Evolutionary conservation across 37 sponge, comb jelly and placozoan genomes (phyloP), one percentile per base, ranked within the genome.

Genomic region (Halichondria panicea): DNA sequence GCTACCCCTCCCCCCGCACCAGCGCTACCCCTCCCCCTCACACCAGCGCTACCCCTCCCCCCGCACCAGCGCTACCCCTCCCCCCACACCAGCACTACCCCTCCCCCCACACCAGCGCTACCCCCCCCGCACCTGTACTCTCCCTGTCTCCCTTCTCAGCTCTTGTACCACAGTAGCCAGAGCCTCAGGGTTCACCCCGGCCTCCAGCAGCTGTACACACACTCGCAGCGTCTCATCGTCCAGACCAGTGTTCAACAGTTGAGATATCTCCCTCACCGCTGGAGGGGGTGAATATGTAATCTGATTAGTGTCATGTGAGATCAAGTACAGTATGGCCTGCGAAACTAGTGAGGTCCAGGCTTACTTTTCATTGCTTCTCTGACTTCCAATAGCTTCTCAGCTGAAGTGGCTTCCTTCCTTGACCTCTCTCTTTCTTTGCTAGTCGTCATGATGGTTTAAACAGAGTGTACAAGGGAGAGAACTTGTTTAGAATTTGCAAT

Each of bases 131-230:
- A n/a, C n/a, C n/a, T n/a, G n/a, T n/a, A n/a, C n/a, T n/a, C n/a
- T n/a, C 36, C 83, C 87, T 45, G 88, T 75, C 50, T 89, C 94
- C 61, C 96, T 84, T 30, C 96, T 76, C 50, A 96, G 69, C 50
- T 96, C 96, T 44, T 78, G 63, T 19, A 96, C 84, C 4, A 89
- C 90, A 41, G 84, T 50, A 30, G 91, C 94, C 44, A 96, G 72
- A 3, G 96, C 96, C 45, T 96, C 96, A 1, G 96, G 94, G 61
- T 96, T 96, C 22, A 96, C 88, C 1, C 96, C 96, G 24, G 93
- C 80, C 60, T 93, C 94, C 32, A 83, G 46, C 56, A 96, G 88
- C 61, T 89, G 93, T n/a, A 96, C 91, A 81, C 96, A 96, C 15
- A 88, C 54, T 39, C 66, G 70, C 2, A 96, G 82, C 36, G 96